Base-by-base conservation (phyloP, 2,113 vertebrate genomes). In the Cairina moschata region DNA sequence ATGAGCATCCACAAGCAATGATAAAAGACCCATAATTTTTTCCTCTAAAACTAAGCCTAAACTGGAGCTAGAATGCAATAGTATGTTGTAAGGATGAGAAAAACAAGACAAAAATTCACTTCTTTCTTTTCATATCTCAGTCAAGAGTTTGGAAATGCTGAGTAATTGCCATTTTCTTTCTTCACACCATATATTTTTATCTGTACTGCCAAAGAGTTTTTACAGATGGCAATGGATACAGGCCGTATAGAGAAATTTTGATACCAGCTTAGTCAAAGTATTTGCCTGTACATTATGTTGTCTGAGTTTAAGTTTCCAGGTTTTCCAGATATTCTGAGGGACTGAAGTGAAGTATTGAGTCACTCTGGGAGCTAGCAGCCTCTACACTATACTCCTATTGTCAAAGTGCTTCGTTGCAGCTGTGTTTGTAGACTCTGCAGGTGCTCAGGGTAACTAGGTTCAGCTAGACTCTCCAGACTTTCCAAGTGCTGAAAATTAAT, bases 311-410 rank as follows among this genome's bases (percentile, higher is more conserved):
- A 92, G 85, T 87, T 63, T 44, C 25, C 32, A 69, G 40, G 76
- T 78, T 52, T 90, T 28, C 17, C 2, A 29, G 16, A 23, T 87
- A 31, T 76, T 80, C n/a, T 79, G 34, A 52, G 48, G 8, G 15
- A 59, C 13, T 0, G 0, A 82, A 75, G 5, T 32, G 58, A 73
- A 20, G 17, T 56, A 44, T 65, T 32, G 26, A 44, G 32, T 38
- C 21, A 28, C 1, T 1, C 6, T 52, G 32, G 11, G 34, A 34
- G 1, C 17, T 1, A 66, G 25, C 17, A 79, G 7, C 1, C 2
- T 63, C 60, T 29, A 31, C 15, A 17, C 16, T 56, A 56, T 9
- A 56, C 15, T 55, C 15, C 34, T 40, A 8, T 65, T 40, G 26
- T 26, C 17, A 40, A 40, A 65, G 31, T 15, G 28, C 7, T 76